Conservation (phyloP, 2,113 vertebrate genomes). For the Stegostoma tigrinum region DNA sequence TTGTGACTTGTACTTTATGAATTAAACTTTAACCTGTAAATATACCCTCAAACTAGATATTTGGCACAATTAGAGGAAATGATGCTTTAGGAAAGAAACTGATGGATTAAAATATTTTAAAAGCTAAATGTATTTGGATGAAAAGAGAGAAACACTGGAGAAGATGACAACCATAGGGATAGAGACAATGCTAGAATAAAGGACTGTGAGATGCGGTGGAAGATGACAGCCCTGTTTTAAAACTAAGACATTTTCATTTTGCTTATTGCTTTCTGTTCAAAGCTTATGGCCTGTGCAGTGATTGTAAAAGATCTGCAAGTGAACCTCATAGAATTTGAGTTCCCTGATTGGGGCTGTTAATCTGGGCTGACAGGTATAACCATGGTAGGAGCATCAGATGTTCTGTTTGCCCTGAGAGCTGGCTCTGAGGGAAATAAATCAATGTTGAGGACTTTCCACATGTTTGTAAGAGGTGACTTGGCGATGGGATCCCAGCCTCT, state of each 20-base stretch:
- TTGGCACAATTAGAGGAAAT: background rate
- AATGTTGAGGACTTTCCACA: too few relatives aligned
- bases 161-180: background rate
- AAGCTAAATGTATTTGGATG: background rate
- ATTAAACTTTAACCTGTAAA: background rate
- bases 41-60: background rate
- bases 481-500: too few relatives aligned
- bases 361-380: too few relatives aligned
- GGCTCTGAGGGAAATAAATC: too few relatives aligned
- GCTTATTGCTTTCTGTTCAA: conserved; percentile 59
- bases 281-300: conserved; percentile 46
- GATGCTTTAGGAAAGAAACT: background rate
- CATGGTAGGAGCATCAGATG: too few relatives aligned
- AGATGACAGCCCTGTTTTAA: conserved; percentile 40
- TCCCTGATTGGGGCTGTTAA: too few relatives aligned
- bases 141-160: background rate
- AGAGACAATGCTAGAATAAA: background rate
- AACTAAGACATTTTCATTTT: conserved; percentile 59
- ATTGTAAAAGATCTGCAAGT: too few relatives aligned
- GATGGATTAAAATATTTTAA: background rate
- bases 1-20: background rate
- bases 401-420: too few relatives aligned
- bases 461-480: too few relatives aligned
- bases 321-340: too few relatives aligned
- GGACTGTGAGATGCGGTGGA: background rate